Conservation (phyloP, 2,797 vertebrate species). For the Scomberomorus guttatus region DNA sequence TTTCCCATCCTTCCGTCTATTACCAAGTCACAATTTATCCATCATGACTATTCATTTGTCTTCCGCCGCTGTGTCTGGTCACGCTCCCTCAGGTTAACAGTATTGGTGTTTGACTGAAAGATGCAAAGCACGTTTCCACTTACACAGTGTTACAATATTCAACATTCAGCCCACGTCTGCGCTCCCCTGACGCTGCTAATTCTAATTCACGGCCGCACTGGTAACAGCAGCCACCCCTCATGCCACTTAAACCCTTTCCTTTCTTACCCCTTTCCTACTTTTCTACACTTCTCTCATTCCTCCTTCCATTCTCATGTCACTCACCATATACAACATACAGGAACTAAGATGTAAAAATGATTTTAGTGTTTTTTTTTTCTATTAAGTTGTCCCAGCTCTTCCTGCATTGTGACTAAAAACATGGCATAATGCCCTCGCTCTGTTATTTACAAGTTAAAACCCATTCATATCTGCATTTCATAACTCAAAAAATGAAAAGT, state of each 20-base stretch:
- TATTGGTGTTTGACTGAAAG: background rate
- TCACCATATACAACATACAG: background rate
- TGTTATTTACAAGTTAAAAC: background rate
- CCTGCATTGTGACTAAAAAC: background rate
- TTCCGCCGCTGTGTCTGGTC: background rate
- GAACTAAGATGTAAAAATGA: background rate
- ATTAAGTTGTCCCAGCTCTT: background rate
- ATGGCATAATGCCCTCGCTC: background rate
- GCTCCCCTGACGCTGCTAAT: background rate
- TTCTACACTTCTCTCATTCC: background rate
- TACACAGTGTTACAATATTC: background rate
- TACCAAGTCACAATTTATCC: constrained; percentile 22
- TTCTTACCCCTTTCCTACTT: background rate
- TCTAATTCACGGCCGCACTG: background rate
- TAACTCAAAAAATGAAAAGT: background rate
- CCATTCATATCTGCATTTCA: background rate
- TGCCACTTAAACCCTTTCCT: background rate
- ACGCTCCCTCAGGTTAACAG: constrained; percentile 20
- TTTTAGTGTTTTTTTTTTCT: background rate
- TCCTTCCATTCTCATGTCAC: background rate
- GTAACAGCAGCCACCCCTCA: background rate
- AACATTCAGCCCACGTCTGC: background rate
- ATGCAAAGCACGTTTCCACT: constrained; percentile 16
- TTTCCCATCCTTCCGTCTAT: background rate
- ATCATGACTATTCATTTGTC: constrained; percentile 8